Evolutionary conservation across 2,113 vertebrate genomes (phyloP), one percentile per base, ranked within the genome.

Genomic region (Acanthochromis polyacanthus): DNA sequence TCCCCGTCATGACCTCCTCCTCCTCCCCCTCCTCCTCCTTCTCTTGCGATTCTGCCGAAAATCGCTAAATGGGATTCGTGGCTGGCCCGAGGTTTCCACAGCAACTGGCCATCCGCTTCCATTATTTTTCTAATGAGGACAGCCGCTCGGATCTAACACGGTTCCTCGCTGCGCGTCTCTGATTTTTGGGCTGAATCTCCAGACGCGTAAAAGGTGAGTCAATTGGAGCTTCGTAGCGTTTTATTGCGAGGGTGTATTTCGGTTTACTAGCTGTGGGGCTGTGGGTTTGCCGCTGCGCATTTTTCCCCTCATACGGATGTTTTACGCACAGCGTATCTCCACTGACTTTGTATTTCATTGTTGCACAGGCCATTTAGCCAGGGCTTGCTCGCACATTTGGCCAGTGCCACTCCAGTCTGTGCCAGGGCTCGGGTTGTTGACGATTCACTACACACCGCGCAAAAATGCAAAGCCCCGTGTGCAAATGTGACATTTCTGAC

Each of bases 171-270:
- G 84, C 81, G 81, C 92, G 83, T 92, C 89, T 88, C 84, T 72
- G 85, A 73, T 89, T 84, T 88, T 61, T 50, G 80, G 85, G 84
- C 74, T 86, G 82, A 80, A 86, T 81, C 84, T 90, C 84, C 50
- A 91, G 91, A 90, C 92, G 80, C 85, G 72, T 84, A 60, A 75
- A 91, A 91, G 93, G 93, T 94, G 75, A 91, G 92, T 91, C 40
- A 4, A 75, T 68, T 22, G 1, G 20, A 55, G 30, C 64, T 46
- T 11, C 2, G 46, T 63, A 8, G 0, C 14, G 23, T 48, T 81
- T 73, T 38, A 64, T 16, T 72, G 32, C 10, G 4, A 57, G 15
- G 23, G 15, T 52, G 43, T 36, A 23, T 52, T 10, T 52, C 0
- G 2, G 7, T 7, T 46, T 17, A 1, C 9, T 36, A 1, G 0